These are phyloP conservation scores for Gymnoscopelus braueri DNA, from an alignment of 2,797 vertebrate species.

Conservation along the genomic window DNA sequence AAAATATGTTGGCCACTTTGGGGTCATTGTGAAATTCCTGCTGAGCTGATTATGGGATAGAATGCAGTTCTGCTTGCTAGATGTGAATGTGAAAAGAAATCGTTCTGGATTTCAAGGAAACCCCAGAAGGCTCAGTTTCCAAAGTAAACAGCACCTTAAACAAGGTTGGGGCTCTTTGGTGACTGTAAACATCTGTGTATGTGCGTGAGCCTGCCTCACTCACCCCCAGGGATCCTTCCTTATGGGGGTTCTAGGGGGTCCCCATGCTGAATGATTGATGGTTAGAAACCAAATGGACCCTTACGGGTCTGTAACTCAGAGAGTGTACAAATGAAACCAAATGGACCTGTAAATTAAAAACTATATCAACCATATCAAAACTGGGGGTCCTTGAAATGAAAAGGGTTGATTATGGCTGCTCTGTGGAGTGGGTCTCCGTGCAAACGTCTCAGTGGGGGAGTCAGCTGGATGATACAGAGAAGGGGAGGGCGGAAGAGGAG, in stretches of 20 bases:
- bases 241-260: constrained; percentile 35
- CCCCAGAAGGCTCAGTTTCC: constrained; percentile 22
- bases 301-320: too few species aligned
- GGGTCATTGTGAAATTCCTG: constrained; percentile 29
- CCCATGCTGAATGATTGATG: too few species aligned
- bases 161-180: constrained; percentile 26
- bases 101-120: constrained; percentile 38
- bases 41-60: constrained; percentile 7
- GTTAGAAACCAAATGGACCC: too few species aligned
- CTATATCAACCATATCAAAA: too few species aligned
- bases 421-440: constrained; percentile 2
- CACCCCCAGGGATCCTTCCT: too few species aligned
- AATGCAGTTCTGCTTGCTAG: constrained; percentile 21
- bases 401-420: constrained; percentile 1
- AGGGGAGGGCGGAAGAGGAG: constrained; percentile 14
- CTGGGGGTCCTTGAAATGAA: neutral
- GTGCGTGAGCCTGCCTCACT: constrained; percentile 13
- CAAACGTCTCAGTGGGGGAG: too few species aligned
- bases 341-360: too few species aligned
- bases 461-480: constrained; percentile 14
- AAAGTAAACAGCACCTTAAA: constrained; percentile 48
- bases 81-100: constrained; percentile 25
- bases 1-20: constrained; percentile 4
- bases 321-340: too few species aligned
- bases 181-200: constrained; percentile 18